phyloP scores from a whole-genome alignment of 2,888 invertebrate genomes.

The Liodrosophila aerea region DNA sequence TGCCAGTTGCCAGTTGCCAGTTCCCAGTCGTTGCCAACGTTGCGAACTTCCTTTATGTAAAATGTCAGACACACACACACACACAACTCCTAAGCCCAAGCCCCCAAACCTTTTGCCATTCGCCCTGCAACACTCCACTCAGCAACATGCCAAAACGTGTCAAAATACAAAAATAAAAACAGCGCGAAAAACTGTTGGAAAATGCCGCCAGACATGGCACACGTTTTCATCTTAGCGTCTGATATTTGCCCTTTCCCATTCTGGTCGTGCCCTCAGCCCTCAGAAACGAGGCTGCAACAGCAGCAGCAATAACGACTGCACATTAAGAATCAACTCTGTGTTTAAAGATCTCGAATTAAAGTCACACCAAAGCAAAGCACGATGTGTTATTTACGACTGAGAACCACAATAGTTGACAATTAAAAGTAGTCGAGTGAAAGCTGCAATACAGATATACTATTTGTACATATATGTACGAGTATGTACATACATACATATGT shows the following conservation, averaged over 20 bases:
- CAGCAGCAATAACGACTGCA: conserved; percentile 7
- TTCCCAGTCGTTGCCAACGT: conserved; percentile 38
- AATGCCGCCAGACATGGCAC: conserved; percentile 35
- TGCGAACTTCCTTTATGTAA: conserved; percentile 68
- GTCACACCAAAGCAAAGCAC: too few species aligned
- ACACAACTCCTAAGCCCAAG: conserved; percentile 14
- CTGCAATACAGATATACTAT: too few species aligned
- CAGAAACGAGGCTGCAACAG: conserved; percentile 29
- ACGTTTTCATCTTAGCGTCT: conserved; percentile 5
- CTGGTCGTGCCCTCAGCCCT: background rate
- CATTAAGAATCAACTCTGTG: conserved; percentile 6
- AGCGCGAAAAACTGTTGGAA: conserved; percentile 64
- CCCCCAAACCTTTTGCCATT: background rate
- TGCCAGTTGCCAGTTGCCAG: conserved; percentile 41
- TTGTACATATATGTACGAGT: too few species aligned
- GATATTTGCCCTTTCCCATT: conserved; percentile 48
- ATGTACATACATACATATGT: too few species aligned
- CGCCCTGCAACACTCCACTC: conserved; percentile 7
- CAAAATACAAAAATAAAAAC: conserved; percentile 74
- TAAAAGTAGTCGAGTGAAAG: too few species aligned
- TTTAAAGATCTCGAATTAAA: too few species aligned
- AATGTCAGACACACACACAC: conserved; percentile 54
- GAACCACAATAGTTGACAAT: too few species aligned
- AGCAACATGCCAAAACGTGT: conserved; percentile 72
- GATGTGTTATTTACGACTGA: too few species aligned